Conservation (phyloP, 2,797 vertebrate genomes). For the Lepilemur ruficaudatus region DNA sequence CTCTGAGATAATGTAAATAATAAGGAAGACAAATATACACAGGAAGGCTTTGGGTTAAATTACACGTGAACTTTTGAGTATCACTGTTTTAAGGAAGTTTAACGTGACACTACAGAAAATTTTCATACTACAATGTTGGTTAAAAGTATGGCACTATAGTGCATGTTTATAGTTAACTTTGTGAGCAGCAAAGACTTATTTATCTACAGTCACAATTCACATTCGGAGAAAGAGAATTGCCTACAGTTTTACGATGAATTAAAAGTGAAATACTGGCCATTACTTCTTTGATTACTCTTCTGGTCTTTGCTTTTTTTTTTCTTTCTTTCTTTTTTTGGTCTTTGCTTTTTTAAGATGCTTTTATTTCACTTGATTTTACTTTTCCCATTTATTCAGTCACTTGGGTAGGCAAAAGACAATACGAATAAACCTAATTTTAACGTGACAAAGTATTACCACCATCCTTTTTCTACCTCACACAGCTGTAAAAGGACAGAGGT, state of each 20-base stretch:
- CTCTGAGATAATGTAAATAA: background rate
- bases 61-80: background rate
- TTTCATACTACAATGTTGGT: background rate
- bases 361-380: background rate
- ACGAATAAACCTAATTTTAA: slow-evolving; percentile 58
- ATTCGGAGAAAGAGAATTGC: background rate
- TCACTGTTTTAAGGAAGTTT: background rate
- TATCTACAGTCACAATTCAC: background rate
- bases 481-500: slow-evolving; percentile 60
- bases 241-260: background rate
- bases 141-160: background rate
- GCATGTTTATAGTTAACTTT: background rate
- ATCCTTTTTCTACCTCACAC: slow-evolving; percentile 33
- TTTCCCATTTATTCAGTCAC: background rate
- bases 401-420: background rate
- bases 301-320: background rate
- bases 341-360: slow-evolving; percentile 21
- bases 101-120: background rate
- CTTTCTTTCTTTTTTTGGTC: no score
- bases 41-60: background rate
- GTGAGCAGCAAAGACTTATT: background rate
- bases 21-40: background rate
- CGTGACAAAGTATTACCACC: background rate
- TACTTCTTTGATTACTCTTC: background rate
- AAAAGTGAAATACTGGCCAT: background rate